Base-by-base conservation (phyloP, 2,888 invertebrate genomes). In the Anorthoa munda region DNA sequence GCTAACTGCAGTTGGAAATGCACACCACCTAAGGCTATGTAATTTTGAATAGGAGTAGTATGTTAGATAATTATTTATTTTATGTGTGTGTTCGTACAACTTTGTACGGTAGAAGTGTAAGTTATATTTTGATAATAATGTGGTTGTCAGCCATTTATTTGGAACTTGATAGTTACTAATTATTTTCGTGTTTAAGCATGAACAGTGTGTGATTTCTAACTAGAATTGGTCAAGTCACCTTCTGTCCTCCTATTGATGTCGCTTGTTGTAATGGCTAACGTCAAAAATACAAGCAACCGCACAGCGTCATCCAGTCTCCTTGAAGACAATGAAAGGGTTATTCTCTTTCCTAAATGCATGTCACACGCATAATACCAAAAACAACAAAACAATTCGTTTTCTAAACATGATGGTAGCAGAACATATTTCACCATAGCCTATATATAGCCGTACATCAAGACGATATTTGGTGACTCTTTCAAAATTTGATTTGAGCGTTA, bases 1-100 rank as follows among this genome's bases (percentile, higher is more conserved):
- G 86, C 67, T 81, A 79, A 81, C 75, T 79, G 77, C 73, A 23
- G 64, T 74, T 75, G 61, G 72, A 74, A 87, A 72, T 66, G 60
- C 53, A 60, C 70, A 78, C 31, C 75, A 84, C 93, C 88, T 79
- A 78, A 80, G 91, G 93, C 91, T 79, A 83, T 86, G 87, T 86
- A 89, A 92, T 93, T 93, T 92, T 79, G 86, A 92, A 87, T 84
- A 71, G 69, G 60, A 65, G 68, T 82, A 84, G 73, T 85, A 82
- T 72, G 84, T 85, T 80, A 76, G 79, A 80, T 76, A 76, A 82
- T 81, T 81, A 72, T 82, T 84, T 77, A 53, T 69, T 31, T 74
- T 45, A 23, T 71, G 75, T 82, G 45, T 67, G 58, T 51, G 26
- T 53, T n/a, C 39, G 15, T 15, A 58, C 11, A 17, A 50, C n/a